These are phyloP conservation scores for Papilio helenus DNA, from an alignment of 1,140 invertebrate genomes.

Conservation along the genomic window DNA sequence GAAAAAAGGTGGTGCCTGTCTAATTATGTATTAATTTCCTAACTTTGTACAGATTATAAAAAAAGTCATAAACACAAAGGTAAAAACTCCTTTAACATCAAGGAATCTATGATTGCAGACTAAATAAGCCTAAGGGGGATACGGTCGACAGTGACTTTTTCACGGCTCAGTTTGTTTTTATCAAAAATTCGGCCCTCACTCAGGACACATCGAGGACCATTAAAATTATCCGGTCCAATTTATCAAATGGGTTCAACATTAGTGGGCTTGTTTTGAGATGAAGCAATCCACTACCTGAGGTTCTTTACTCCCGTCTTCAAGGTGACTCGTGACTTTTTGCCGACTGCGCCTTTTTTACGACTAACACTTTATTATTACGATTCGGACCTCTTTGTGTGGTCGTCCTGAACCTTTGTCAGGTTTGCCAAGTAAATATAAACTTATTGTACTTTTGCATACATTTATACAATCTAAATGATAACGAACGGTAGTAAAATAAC, in stretches of 20 bases:
- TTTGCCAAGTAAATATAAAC: neutral
- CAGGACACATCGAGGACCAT: conserved; percentile 39
- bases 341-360: conserved; percentile 61
- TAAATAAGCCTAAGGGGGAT: neutral
- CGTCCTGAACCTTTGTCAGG: conserved; percentile 40
- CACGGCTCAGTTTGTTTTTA: neutral
- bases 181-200: neutral
- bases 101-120: too few species aligned
- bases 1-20: too few species aligned
- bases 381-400: conserved; percentile 71
- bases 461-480: neutral
- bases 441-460: neutral
- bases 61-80: too few species aligned
- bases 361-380: conserved; percentile 64
- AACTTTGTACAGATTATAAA: too few species aligned
- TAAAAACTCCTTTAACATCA: too few species aligned
- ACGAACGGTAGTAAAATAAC: neutral
- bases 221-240: conserved; percentile 57
- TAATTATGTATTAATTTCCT: too few species aligned
- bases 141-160: neutral
- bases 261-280: conserved; percentile 66
- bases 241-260: conserved; percentile 60
- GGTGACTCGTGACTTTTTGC: conserved; percentile 78
- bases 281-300: conserved; percentile 80
- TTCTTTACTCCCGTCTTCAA: conserved; percentile 71